These are phyloP conservation scores for Diarsia mendica DNA, from an alignment of 2,888 invertebrate genomes.

Conservation along the genomic window DNA sequence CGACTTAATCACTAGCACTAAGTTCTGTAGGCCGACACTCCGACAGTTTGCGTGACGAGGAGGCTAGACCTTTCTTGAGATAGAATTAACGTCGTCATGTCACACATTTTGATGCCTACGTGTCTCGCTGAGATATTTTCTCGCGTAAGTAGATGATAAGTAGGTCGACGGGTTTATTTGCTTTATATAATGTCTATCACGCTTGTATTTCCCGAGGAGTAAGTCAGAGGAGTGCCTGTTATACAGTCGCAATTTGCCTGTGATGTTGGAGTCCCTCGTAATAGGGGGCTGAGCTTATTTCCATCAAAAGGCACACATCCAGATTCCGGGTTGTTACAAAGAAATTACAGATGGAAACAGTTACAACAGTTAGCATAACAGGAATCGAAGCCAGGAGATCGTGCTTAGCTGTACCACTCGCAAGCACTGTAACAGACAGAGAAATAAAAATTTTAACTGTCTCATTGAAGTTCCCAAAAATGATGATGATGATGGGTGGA, in stretches of 20 bases:
- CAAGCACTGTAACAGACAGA: neutral
- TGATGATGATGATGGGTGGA: neutral
- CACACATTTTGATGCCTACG: slow-evolving; percentile 39
- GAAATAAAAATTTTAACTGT: neutral
- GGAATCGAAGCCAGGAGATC: neutral
- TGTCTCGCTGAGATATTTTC: slow-evolving; percentile 3
- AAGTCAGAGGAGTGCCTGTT: neutral
- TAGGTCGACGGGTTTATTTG: neutral
- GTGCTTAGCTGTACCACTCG: neutral
- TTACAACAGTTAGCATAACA: neutral
- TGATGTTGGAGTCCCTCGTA: neutral
- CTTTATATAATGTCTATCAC: neutral
- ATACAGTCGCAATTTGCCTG: neutral
- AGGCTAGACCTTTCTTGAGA: slow-evolving; percentile 41
- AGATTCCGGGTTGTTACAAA: neutral
- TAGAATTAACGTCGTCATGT: slow-evolving; percentile 42
- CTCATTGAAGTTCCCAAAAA: neutral
- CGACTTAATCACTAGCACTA: slow-evolving; percentile 48
- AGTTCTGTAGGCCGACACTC: slow-evolving; percentile 28
- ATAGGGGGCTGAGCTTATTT: neutral
- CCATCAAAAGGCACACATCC: neutral
- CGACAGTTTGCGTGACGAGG: slow-evolving; percentile 50
- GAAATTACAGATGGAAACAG: neutral
- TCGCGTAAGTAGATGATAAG: slow-evolving; percentile 15
- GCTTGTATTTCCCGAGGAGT: neutral